A percentile compares a stretch with the other conserved stretches of the same genome.
phyloP scores from a whole-genome alignment of 2,888 invertebrate genomes.

The Chrysopilus asiliformis region DNA sequence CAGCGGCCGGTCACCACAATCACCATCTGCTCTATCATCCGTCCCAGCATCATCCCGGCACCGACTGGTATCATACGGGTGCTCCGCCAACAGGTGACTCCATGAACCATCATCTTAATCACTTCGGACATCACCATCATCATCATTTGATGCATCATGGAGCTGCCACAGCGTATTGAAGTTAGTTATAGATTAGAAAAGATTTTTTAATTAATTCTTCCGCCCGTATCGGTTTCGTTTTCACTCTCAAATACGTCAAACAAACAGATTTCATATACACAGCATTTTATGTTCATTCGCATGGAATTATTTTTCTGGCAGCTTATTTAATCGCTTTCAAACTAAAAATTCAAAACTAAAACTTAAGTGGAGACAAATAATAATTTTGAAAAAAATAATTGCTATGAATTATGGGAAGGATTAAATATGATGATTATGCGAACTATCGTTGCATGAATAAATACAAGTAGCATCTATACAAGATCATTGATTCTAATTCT shows the following conservation, averaged over 20 bases:
- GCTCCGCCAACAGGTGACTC: constrained; percentile 33
- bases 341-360: too few relatives aligned
- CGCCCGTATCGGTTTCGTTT: neutral
- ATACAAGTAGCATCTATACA: too few relatives aligned
- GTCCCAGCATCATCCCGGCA: constrained; percentile 27
- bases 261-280: neutral
- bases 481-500: too few relatives aligned
- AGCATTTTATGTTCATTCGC: too few relatives aligned
- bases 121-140: constrained; percentile 46
- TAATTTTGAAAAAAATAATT: too few relatives aligned
- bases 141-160: constrained; percentile 54
- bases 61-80: constrained; percentile 34
- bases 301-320: too few relatives aligned
- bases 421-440: too few relatives aligned
- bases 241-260: too few relatives aligned
- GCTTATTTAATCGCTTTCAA: too few relatives aligned
- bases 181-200: constrained; percentile 17
- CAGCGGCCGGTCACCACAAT: constrained; percentile 31
- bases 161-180: constrained; percentile 65
- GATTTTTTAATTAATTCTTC: constrained; percentile 6
- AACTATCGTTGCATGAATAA: too few relatives aligned
- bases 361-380: too few relatives aligned
- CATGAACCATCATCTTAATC: constrained; percentile 35
- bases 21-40: constrained; percentile 35
- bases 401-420: too few relatives aligned